Percentiles rank a stretch among this genome's conserved stretches.
Conservation (phyloP, 2,113 vertebrate species). For the Echinops telfairi region DNA sequence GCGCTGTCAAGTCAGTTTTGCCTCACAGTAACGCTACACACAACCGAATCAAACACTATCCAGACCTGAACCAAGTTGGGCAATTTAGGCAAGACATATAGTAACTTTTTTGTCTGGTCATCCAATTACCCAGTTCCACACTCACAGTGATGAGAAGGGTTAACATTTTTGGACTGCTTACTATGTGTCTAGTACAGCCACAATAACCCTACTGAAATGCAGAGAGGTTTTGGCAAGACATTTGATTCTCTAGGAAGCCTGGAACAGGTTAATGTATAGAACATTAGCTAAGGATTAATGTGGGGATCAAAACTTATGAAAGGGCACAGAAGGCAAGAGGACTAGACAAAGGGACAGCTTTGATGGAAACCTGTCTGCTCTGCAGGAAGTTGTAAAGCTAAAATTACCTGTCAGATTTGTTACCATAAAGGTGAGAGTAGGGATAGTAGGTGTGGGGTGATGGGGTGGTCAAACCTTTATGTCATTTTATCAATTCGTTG, state of each 20-base stretch:
- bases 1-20: too few relatives aligned
- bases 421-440: neutral
- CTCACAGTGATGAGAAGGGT: neutral
- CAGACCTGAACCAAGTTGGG: neutral
- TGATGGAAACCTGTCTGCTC: neutral
- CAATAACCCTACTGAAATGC: neutral
- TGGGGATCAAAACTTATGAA: neutral
- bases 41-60: too few relatives aligned
- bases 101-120: neutral
- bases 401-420: neutral
- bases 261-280: neutral
- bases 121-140: neutral
- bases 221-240: neutral
- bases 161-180: neutral
- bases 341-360: neutral
- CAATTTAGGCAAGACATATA: neutral
- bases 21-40: too few relatives aligned
- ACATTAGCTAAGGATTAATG: neutral
- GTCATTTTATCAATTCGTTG: neutral
- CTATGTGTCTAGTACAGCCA: neutral
- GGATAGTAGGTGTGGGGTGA: too few relatives aligned
- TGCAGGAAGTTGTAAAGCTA: conserved; percentile 14
- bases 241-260: conserved; percentile 12
- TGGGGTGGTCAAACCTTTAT: neutral
- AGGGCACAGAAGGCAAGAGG: neutral